Evolutionary conservation across 2,797 vertebrate species (phyloP), one percentile per base, ranked within the genome.

Genomic region (Phataginus tricuspis): DNA sequence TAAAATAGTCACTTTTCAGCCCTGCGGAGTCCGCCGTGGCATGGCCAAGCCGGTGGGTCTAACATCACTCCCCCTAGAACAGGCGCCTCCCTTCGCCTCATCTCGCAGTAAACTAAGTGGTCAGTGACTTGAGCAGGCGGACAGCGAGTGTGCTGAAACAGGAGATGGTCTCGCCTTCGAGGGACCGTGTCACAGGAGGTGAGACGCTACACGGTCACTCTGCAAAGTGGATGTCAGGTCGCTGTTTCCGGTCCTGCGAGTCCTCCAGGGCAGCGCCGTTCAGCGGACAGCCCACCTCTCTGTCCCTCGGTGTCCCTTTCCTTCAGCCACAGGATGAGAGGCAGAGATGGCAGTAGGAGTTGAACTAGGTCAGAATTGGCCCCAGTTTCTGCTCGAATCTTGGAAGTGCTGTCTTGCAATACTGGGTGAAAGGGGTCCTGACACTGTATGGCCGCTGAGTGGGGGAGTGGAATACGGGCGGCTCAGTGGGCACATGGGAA

Each of bases 1-100:
- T 95, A 49, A 31, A 61, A 86, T 57, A 87, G 83, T 92, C 49
- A 45, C 87, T 95, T 92, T 82, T 92, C 37, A 98, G 92, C 77
- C 72, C 49, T 69, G 15, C 39, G 45, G 51, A 83, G 80, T 94
- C 89, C 82, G 74, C 87, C 68, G 55, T 90, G 75, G 89, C 94
- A 72, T 11, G 91, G 86, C 96, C 80, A 96, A 92, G 91, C 96
- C 96, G 12, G 45, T 45, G 45, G 45, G 45, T 45, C 55, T 49
- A 19, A 25, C 5, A 14, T 45, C 0, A 0, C 13, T 78, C 37
- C 69, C 51, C 4, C 15, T 5, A 49, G 34, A 90, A 39, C 11
- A 10, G 16, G 31, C 83, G 64, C 34, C 61, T 72, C 31, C 45
- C 42, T 77, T 64, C 12, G 37, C 13, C 66, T 75, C 83, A 45